Percentiles rank a stretch among this genome's conserved stretches.
These are phyloP conservation scores for Myotis planiceps DNA, from an alignment of 2,797 vertebrate species.

Conservation along the genomic window DNA sequence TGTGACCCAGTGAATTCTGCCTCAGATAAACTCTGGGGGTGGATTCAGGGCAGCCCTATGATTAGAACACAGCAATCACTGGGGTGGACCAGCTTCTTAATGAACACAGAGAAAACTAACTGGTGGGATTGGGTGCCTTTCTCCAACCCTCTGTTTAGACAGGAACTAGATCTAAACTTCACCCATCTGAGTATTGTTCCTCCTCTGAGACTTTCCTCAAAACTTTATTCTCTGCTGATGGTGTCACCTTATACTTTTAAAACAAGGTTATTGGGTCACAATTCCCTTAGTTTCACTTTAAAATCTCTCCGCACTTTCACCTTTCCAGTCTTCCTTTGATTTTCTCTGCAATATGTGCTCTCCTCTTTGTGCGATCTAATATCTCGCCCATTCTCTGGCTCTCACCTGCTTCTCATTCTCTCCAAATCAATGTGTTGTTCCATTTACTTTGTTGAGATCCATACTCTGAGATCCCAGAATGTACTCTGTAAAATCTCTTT, in stretches of 20 bases:
- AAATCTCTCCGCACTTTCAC: background rate
- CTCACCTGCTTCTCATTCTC: background rate
- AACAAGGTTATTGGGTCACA: background rate
- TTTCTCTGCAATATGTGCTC: background rate
- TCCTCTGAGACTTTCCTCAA: background rate
- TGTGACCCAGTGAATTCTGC: background rate
- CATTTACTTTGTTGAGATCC: constrained; percentile 56
- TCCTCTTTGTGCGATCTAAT: background rate
- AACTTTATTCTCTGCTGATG: background rate
- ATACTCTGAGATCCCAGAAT: constrained; percentile 60
- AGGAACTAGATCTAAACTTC: background rate
- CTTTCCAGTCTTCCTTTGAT: background rate
- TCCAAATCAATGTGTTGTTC: constrained; percentile 62
- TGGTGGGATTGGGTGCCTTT: background rate
- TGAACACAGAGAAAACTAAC: background rate
- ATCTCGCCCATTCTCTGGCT: background rate
- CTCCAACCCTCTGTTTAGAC: background rate
- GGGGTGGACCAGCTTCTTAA: background rate
- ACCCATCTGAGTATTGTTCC: background rate
- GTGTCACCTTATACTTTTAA: background rate
- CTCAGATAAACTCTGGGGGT: background rate
- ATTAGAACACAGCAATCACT: background rate
- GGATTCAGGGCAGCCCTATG: background rate
- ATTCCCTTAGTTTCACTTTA: background rate
- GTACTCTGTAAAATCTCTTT: background rate